Base-by-base conservation (phyloP, 1,140 invertebrate genomes). In the Ips nitidus region DNA sequence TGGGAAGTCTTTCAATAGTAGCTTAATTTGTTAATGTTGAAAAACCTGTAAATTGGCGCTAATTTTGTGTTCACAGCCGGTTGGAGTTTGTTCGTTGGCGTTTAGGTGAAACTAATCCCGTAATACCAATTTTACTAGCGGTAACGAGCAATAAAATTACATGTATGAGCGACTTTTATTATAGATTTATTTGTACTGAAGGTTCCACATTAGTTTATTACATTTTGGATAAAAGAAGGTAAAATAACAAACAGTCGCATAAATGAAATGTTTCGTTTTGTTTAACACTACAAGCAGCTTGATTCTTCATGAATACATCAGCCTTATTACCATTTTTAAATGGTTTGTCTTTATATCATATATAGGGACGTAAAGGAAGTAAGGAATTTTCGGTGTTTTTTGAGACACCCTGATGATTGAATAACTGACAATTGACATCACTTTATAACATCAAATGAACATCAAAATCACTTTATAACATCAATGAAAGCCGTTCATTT, bases 21-120 rank as follows among this genome's bases (percentile, higher is more conserved):
- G 37, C 53, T 7, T 38, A 56, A 56, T 39, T 55, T 39, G 53
- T 7, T 22, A 56, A 56, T 39, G 7, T 37, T 56, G 38, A n/a
- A 56, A 56, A 56, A 56, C 53, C 7, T 56, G 53, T 56, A 56
- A 56, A 56, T 56, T 56, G 38, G 53, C 7, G 37, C 53, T 56
- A 56, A 56, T 56, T 56, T 2, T n/a, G 22, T 56, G 53, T n/a
- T 38, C 22, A 8, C 2, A 50, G 22, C 7, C 47, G 1, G 2
- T 22, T 8, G 7, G 22, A 37, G 1, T 55, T 56, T 6, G 7
- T 0, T 56, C n/a, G 53, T 56, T 56, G 53, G 53, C 53, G 53
- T 6, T 56, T 22, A 50, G 45, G 22, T 22, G 2, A 56, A 7
- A 56, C 47, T 8, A 50, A 50, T 50, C 22, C 22, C 22, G 22